Percentiles rank a stretch among this genome's conserved stretches.
Evolutionary conservation across 2,113 vertebrate genomes (phyloP).

Genomic region (Macrotis lagotis): DNA sequence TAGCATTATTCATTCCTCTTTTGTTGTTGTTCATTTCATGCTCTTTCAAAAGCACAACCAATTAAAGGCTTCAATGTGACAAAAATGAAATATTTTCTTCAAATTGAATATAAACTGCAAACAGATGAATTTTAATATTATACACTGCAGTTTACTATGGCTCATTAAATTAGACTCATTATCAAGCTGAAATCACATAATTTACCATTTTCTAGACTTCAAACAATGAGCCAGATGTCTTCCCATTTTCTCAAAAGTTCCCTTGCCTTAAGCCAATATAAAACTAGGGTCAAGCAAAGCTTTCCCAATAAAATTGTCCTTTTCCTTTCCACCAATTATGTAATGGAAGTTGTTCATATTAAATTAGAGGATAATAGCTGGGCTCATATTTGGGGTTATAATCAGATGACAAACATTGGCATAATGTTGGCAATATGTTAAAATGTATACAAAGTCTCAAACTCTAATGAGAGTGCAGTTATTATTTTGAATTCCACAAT

Average conservation of each 20-base stretch:
- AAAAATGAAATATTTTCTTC: slow-evolving; percentile 71
- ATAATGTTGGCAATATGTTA: background rate
- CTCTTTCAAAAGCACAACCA: slow-evolving; percentile 57
- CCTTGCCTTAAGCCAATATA: background rate
- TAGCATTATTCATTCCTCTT: background rate
- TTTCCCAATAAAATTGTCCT: background rate
- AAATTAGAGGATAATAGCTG: background rate
- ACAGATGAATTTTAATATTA: slow-evolving; percentile 78
- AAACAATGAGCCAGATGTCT: slow-evolving; percentile 76
- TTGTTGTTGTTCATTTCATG: slow-evolving; percentile 45
- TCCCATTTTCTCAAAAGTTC: background rate
- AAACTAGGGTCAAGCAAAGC: background rate
- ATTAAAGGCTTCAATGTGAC: slow-evolving; percentile 45
- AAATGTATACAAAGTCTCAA: background rate
- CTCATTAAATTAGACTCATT: slow-evolving; percentile 79
- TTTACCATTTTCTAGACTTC: slow-evolving; percentile 59
- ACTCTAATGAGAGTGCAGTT: background rate
- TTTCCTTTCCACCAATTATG: background rate
- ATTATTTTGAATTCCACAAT: background rate
- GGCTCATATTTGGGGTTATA: background rate
- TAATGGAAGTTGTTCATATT: background rate
- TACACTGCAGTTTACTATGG: slow-evolving; percentile 68
- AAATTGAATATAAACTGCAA: slow-evolving; percentile 71
- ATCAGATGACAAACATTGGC: background rate
- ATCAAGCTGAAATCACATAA: slow-evolving; percentile 67